phyloP scores from a whole-genome alignment of 1,140 invertebrate genomes.

The Elymnias hypermnestra region DNA sequence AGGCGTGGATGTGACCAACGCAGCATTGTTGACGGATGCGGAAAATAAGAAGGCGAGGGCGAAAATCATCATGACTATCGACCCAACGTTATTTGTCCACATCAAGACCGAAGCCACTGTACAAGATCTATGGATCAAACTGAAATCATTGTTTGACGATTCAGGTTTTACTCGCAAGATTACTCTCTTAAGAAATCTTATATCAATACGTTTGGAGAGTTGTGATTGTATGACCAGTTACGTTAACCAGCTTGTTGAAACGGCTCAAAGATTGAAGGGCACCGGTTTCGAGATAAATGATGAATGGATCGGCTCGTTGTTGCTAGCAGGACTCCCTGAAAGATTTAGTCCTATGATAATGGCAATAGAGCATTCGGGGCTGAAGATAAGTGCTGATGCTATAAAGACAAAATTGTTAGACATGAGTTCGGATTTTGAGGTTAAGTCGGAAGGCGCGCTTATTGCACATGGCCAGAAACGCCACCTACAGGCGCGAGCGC shows the following conservation, averaged over 20 bases:
- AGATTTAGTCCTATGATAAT: constrained; percentile 7
- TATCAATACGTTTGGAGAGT: constrained; percentile 8
- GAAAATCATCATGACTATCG: neutral
- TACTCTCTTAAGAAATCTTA: constrained; percentile 1
- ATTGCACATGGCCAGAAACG: no score
- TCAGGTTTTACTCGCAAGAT: neutral
- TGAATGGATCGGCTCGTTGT: constrained; percentile 1
- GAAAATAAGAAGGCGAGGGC: neutral
- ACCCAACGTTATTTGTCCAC: neutral
- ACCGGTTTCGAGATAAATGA: constrained; percentile 1
- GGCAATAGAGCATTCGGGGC: neutral
- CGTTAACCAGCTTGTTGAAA: neutral
- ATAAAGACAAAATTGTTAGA: constrained; percentile 6
- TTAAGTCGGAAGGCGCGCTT: no score
- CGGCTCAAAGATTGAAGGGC: neutral
- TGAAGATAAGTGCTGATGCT: neutral
- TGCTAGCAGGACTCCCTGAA: constrained; percentile 1
- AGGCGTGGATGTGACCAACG: neutral
- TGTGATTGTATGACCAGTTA: neutral
- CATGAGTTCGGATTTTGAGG: neutral
- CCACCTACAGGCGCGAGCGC: no score
- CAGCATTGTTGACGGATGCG: neutral
- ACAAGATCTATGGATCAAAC: neutral
- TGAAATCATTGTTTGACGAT: neutral
- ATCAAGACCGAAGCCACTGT: neutral